These are phyloP conservation scores for Acanthurus tractus DNA, from an alignment of 2,797 vertebrate genomes.

Conservation along the genomic window DNA sequence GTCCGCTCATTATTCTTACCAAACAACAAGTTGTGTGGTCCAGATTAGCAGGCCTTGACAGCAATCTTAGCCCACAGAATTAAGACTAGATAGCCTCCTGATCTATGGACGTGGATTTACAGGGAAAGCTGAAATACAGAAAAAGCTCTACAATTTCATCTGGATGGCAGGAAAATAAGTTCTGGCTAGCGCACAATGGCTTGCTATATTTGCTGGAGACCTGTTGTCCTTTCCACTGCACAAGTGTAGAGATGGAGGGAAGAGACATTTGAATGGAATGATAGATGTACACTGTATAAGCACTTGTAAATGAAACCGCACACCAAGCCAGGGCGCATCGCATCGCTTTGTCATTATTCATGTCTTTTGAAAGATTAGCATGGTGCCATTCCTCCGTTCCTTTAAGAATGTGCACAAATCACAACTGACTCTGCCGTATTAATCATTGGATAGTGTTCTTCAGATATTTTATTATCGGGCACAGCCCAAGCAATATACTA, in stretches of 20 bases:
- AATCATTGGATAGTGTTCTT: slow-evolving; percentile 46
- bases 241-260: slow-evolving; percentile 5
- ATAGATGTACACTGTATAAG: slow-evolving; percentile 11
- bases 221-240: slow-evolving; percentile 14
- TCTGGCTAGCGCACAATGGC: neutral
- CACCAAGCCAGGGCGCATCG: slow-evolving; percentile 15
- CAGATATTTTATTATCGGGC: slow-evolving; percentile 44
- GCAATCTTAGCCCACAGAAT: slow-evolving; percentile 45
- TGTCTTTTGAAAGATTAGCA: slow-evolving; percentile 32
- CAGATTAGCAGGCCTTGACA: slow-evolving; percentile 55
- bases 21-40: slow-evolving; percentile 51
- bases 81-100: slow-evolving; percentile 34
- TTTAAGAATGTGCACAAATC: slow-evolving; percentile 33
- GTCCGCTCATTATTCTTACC: slow-evolving; percentile 74
- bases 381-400: slow-evolving; percentile 11
- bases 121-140: slow-evolving; percentile 31
- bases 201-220: slow-evolving; percentile 24
- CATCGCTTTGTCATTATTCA: slow-evolving; percentile 43
- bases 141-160: slow-evolving; percentile 32
- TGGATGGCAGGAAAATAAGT: slow-evolving; percentile 35
- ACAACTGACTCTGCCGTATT: slow-evolving; percentile 29
- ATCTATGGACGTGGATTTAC: slow-evolving; percentile 60
- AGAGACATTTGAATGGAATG: neutral
- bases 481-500: slow-evolving; percentile 14
- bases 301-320: slow-evolving; percentile 42